Conservation (phyloP, 2,113 vertebrate species). For the Burhinus oedicnemus region DNA sequence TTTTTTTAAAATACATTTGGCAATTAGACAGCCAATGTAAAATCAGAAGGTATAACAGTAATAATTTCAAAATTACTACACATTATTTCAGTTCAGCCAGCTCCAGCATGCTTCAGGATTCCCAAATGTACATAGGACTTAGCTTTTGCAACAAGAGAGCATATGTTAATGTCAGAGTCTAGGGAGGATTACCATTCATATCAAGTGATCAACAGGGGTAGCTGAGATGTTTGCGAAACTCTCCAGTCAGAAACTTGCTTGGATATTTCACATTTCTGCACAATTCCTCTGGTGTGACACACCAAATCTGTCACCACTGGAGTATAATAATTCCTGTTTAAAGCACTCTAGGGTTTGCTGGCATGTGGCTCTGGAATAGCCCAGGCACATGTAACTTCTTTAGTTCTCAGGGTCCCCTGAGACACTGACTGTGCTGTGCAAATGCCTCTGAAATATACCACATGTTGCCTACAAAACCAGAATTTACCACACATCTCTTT, state of each 20-base stretch:
- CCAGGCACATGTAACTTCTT: neutral
- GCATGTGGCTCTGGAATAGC: neutral
- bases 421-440: neutral
- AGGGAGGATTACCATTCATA: neutral
- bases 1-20: neutral
- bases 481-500: neutral
- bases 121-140: neutral
- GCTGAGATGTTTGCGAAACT: neutral
- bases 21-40: neutral
- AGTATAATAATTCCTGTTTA: neutral
- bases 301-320: neutral
- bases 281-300: rapidly evolving
- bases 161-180: neutral
- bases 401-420: neutral
- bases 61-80: neutral
- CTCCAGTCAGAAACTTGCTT: neutral
- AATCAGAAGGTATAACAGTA: neutral
- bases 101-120: neutral
- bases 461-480: neutral
- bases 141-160: neutral
- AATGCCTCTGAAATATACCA: rapidly evolving
- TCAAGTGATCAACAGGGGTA: neutral
- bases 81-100: neutral
- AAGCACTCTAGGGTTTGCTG: neutral
- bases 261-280: neutral